Evolutionary conservation across 2,113 vertebrate species (phyloP), one percentile per base, ranked within the genome.

Genomic region (Poeciliopsis prolifica): DNA sequence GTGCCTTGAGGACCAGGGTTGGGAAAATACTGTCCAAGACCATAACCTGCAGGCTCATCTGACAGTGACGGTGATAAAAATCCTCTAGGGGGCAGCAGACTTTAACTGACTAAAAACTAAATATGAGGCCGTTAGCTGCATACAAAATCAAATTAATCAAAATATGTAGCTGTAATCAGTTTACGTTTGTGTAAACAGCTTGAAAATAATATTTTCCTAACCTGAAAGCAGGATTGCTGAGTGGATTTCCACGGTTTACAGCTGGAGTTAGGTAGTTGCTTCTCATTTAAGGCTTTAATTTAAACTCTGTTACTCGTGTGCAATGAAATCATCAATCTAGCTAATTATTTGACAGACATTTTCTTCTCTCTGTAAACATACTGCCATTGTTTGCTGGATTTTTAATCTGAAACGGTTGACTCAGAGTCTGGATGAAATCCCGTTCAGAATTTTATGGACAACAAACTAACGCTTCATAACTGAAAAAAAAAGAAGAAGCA

Each of bases 311-410:
- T 26, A 37, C 35, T 37, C 0, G 35, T 12, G 35, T 37, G 10
- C 35, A 37, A 37, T 12, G n/a, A 72, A 33, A 76, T 14, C 10
- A 61, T 31, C 84, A 82, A 75, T 70, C 64, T 80, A 80, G 78
- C 44, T 19, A 48, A 48, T 63, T 60, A 11, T 60, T 19, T 6
- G 33, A 79, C 73, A 67, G 75, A 75, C 85, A 87, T 88, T 81
- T 89, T 79, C 65, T 76, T 77, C 68, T 58, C 61, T 9, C 22
- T 5, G 61, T 17, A 60, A 61, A 64, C 44, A 28, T 33, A 48
- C 30, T 35, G 35, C 35, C 35, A 12, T 54, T 72, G 70, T 24
- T 65, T 15, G 12, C 44, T 7, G 10, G 31, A 37, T 42, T 10
- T 12, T 37, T 66, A 29, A 72, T 74, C 9, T 75, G 17, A 78